Conservation (phyloP, 2,113 vertebrate genomes). For the Microcebus griseorufus region DNA sequence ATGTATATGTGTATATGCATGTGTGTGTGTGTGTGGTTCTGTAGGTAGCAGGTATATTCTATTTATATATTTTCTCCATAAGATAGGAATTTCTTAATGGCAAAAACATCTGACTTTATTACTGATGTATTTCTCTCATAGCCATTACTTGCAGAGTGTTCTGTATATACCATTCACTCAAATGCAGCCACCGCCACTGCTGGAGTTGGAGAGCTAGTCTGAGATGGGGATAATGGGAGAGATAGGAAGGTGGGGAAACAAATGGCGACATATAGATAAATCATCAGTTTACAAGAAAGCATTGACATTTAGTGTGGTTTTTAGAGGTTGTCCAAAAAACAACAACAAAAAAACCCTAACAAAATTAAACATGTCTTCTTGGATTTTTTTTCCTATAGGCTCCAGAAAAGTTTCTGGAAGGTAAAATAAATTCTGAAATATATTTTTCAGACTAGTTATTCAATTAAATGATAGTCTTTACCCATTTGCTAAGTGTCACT, state of each 20-base stretch:
- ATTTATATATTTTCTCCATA: background rate
- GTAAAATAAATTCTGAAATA: conserved; percentile 38
- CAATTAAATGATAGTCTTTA: conserved; percentile 32
- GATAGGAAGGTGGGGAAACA: background rate
- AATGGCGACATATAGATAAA: background rate
- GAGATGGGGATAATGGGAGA: background rate
- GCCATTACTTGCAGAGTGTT: background rate
- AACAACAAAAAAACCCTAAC: background rate
- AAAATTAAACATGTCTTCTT: conserved; percentile 7
- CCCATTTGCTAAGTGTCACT: background rate
- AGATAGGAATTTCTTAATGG: background rate
- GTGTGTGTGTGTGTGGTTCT: background rate
- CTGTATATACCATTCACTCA: background rate
- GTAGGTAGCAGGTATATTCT: background rate
- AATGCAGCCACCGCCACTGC: background rate
- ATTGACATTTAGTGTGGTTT: background rate
- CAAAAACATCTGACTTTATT: background rate
- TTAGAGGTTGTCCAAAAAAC: background rate
- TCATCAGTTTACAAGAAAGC: background rate
- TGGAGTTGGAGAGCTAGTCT: background rate
- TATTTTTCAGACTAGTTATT: conserved; percentile 47
- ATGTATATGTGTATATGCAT: no score
- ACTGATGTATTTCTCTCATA: background rate
- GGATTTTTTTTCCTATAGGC: background rate
- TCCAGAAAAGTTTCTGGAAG: conserved; percentile 13